A percentile compares a stretch with the other conserved stretches of the same genome.
These are phyloP conservation scores for Motacilla alba DNA, from an alignment of 2,113 vertebrate genomes.

Conservation along the genomic window DNA sequence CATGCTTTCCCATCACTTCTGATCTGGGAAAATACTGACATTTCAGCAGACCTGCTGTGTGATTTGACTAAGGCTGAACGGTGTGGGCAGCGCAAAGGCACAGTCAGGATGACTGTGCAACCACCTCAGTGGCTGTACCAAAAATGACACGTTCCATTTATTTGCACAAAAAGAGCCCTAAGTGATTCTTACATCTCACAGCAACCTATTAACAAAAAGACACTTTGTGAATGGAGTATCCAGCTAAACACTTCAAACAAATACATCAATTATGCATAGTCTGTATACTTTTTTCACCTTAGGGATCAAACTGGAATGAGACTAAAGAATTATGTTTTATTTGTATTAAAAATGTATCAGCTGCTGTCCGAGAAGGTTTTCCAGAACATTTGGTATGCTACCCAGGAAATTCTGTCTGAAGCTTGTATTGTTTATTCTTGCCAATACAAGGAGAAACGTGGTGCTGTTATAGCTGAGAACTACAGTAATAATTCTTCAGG, in stretches of 20 bases:
- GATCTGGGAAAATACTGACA: background rate
- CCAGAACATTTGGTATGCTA: conserved; percentile 56
- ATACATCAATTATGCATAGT: conserved; percentile 52
- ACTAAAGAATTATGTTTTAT: conserved; percentile 45
- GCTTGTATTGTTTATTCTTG: conserved; percentile 49
- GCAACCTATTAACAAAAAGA: conserved; percentile 24
- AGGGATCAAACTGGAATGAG: conserved; percentile 32
- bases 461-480: conserved; percentile 1
- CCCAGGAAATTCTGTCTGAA: conserved; percentile 48
- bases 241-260: conserved; percentile 55
- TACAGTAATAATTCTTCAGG: conserved; percentile 39
- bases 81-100: background rate
- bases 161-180: background rate
- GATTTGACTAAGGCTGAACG: background rate
- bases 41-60: background rate
- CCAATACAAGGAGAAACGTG: conserved; percentile 33
- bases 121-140: background rate
- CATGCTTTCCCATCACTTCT: background rate
- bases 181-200: background rate
- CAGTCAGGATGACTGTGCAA: background rate
- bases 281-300: conserved; percentile 5
- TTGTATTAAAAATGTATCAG: conserved; percentile 66
- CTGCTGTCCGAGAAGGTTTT: conserved; percentile 50
- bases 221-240: conserved; percentile 36
- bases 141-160: background rate